These are phyloP conservation scores for Sialis lutaria DNA, from an alignment of 2,888 invertebrate species.

Conservation along the genomic window DNA sequence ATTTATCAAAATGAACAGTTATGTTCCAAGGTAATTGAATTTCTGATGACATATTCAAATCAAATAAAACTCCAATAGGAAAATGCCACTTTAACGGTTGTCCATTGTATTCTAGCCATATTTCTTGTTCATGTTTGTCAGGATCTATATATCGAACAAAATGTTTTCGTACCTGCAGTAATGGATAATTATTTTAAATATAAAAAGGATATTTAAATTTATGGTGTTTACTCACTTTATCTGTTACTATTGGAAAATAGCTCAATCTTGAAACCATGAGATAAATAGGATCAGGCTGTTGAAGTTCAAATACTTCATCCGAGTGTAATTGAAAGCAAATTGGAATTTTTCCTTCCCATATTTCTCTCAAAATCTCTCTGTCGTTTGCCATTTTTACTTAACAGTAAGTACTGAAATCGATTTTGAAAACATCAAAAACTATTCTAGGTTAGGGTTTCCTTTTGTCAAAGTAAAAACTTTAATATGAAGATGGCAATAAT, in stretches of 20 bases:
- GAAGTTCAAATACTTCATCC: slow-evolving; percentile 76
- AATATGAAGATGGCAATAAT: too few species aligned
- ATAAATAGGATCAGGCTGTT: slow-evolving; percentile 84
- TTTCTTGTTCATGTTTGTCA: slow-evolving; percentile 68
- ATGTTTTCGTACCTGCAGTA: slow-evolving; percentile 64
- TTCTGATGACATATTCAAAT: slow-evolving; percentile 50
- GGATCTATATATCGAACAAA: slow-evolving; percentile 67
- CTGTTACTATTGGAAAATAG: slow-evolving; percentile 88
- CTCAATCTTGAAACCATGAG: slow-evolving; percentile 85
- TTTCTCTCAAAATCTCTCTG: slow-evolving; percentile 80
- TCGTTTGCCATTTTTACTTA: slow-evolving; percentile 68
- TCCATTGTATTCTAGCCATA: slow-evolving; percentile 91
- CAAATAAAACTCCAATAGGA: slow-evolving; percentile 83
- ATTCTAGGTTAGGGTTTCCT: too few species aligned
- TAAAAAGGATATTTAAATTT: background rate
- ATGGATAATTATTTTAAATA: background rate
- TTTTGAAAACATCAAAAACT: too few species aligned
- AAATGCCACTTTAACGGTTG: slow-evolving; percentile 81
- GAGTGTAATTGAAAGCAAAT: slow-evolving; percentile 79
- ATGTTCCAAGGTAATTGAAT: slow-evolving; percentile 80
- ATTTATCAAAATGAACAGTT: slow-evolving; percentile 87
- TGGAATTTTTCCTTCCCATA: slow-evolving; percentile 92
- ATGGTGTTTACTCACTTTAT: slow-evolving; percentile 50
- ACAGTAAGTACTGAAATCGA: too few species aligned
- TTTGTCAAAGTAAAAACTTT: too few species aligned